Percentiles rank a stretch among this genome's conserved stretches.
Conservation (phyloP, 2,797 vertebrate genomes). For the Otolemur crassicaudatus region DNA sequence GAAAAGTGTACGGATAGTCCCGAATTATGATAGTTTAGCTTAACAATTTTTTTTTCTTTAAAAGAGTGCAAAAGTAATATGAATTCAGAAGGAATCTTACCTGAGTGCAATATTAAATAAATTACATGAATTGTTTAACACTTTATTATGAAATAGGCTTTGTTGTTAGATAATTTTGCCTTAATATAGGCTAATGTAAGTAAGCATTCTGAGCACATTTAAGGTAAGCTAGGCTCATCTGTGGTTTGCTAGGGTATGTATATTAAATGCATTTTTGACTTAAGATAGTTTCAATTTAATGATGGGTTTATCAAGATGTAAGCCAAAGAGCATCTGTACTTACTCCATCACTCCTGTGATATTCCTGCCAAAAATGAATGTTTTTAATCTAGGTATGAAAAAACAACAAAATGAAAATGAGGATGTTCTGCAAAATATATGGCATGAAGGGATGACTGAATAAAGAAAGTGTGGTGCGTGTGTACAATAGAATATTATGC, state of each 20-base stretch:
- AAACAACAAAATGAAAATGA: slow-evolving; percentile 6
- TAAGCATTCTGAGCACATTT: background rate
- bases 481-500: background rate
- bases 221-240: background rate
- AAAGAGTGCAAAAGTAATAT: background rate
- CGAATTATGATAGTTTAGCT: background rate
- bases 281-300: background rate
- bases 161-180: background rate
- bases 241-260: background rate
- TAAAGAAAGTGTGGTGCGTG: background rate
- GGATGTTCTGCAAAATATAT: background rate
- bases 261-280: background rate
- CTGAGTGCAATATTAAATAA: background rate
- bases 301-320: background rate
- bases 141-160: background rate
- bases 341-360: background rate
- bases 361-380: background rate
- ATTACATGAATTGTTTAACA: background rate
- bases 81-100: background rate
- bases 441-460: background rate
- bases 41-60: background rate
- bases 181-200: background rate
- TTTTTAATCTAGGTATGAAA: background rate
- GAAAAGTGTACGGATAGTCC: background rate
- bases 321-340: background rate